Conservation (phyloP, 2,113 vertebrate genomes). For the zebrafish (Danio rerio) region DNA sequence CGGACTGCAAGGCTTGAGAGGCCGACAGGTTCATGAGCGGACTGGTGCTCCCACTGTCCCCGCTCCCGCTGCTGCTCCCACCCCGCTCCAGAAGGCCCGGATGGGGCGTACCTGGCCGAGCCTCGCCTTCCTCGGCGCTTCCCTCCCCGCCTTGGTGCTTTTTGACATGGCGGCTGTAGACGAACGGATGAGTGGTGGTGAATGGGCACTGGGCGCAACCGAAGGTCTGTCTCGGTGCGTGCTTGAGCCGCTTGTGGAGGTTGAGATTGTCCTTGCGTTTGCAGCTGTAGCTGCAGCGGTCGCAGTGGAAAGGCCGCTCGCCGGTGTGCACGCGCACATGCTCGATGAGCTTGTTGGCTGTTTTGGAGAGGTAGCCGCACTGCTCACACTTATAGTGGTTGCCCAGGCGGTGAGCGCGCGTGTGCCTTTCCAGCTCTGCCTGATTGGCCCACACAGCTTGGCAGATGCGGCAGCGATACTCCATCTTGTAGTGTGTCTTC, state of each 20-base stretch:
- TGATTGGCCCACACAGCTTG: slow-evolving; percentile 95
- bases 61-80: slow-evolving; percentile 74
- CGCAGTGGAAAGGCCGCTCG: slow-evolving; percentile 99
- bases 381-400: slow-evolving; percentile 99
- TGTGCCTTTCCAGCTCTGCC: slow-evolving; percentile 96
- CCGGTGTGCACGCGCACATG: slow-evolving; percentile 99
- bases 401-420: slow-evolving; percentile 95
- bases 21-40: slow-evolving; percentile 91
- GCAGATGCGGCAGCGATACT: slow-evolving; percentile 99
- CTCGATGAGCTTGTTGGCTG: slow-evolving; percentile 99
- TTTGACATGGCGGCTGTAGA: slow-evolving; percentile 97
- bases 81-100: slow-evolving; percentile 68
- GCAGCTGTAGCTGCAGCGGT: slow-evolving; percentile 99
- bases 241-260: slow-evolving; percentile 99
- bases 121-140: slow-evolving; percentile 80
- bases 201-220: slow-evolving; percentile 95
- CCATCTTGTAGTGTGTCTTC: slow-evolving; percentile 99
- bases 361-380: slow-evolving; percentile 99
- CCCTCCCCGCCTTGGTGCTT: slow-evolving; percentile 87
- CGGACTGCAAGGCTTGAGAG: slow-evolving; percentile 96
- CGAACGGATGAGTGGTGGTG: slow-evolving; percentile 97
- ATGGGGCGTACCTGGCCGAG: slow-evolving; percentile 64
- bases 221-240: slow-evolving; percentile 95
- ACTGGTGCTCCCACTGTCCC: slow-evolving; percentile 84
- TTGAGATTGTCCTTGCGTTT: slow-evolving; percentile 99